Base-by-base conservation (phyloP, 2,797 vertebrate species). In the Sciurus vulgaris region DNA sequence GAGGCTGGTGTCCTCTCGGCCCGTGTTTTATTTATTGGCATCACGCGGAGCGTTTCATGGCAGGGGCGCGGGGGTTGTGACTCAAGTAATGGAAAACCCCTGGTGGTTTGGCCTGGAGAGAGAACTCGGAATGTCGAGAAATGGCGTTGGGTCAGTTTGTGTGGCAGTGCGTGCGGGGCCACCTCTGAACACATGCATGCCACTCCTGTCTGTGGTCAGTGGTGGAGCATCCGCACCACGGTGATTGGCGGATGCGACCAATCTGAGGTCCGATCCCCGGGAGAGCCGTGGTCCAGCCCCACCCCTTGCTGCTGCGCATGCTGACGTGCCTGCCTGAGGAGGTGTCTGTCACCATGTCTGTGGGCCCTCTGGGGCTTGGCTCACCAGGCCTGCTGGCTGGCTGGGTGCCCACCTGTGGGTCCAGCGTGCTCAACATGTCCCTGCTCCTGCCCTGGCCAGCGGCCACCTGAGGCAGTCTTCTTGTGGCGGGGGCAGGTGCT, bases 221-320 rank as follows among this genome's bases (percentile, higher is more conserved):
- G 1, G 33, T 17, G 63, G 54, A 28, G 12, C 13, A 12, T 56
- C 51, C 18, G 3, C n/a, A 49, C 28, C 10, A 0, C 6, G 5
- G 67, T 8, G 18, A 49, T 3, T 12, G 33, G 56, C 67, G 14
- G 12, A 14, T 35, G 54, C 26, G 28, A 2, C 30, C 13, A 13
- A 12, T 24, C 18, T 9, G 14, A 7, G 54, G 35, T 41, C 22
- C 15, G 20, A 12, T 6, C 26, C 74, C 70, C 28, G 0, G n/a
- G 14, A 38, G 41, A 22, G 51, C 10, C 8, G 26, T 56, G 24
- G 26, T 11, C 28, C 22, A 61, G 56, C 56, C 20, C 28, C 22
- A 61, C 22, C 56, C 20, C 26, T 22, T 61, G 26, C 24, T 0
- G 0, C 26, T 3, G 70, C 20, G 0, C 33, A 10, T 33, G 22